phyloP scores from a whole-genome alignment of 2,888 invertebrate genomes.

The Epirrita christyi region DNA sequence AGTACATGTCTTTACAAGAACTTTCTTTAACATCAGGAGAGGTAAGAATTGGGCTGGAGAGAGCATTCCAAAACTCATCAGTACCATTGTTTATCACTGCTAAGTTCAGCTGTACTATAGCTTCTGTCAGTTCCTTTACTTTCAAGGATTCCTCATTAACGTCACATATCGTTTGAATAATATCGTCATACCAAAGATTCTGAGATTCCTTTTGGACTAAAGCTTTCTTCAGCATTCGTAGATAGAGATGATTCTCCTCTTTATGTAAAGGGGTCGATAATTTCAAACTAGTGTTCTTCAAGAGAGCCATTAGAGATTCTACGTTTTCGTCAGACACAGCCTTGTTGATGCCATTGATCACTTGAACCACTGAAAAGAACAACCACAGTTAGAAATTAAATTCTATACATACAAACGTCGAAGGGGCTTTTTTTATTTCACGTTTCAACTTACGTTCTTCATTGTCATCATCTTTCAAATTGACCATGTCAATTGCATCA shows the following conservation, averaged over 20 bases:
- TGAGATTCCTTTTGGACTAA: slow-evolving; percentile 81
- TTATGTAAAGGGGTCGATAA: slow-evolving; percentile 67
- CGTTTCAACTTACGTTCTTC: slow-evolving; percentile 77
- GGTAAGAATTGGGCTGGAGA: slow-evolving; percentile 58
- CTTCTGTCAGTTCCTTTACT: slow-evolving; percentile 76
- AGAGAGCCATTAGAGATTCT: slow-evolving; percentile 69
- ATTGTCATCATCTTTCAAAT: slow-evolving; percentile 85
- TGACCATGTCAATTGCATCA: slow-evolving; percentile 87
- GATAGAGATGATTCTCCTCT: slow-evolving; percentile 80
- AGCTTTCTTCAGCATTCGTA: slow-evolving; percentile 80
- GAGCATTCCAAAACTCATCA: slow-evolving; percentile 67
- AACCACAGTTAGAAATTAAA: too few species aligned
- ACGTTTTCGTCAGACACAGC: slow-evolving; percentile 84
- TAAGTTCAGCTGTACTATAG: slow-evolving; percentile 72
- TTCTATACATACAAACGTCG: too few species aligned
- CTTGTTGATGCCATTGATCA: slow-evolving; percentile 85
- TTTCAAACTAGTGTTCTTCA: slow-evolving; percentile 78
- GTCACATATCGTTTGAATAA: slow-evolving; percentile 73
- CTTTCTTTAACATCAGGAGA: slow-evolving; percentile 57
- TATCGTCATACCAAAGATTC: slow-evolving; percentile 86
- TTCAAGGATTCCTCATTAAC: slow-evolving; percentile 77
- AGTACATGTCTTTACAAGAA: slow-evolving; percentile 73
- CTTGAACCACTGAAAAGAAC: slow-evolving; percentile 78
- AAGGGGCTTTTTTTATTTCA: too few species aligned
- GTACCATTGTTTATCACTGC: slow-evolving; percentile 71